Conservation (phyloP, 2,888 invertebrate genomes). For the Metellina segmentata region DNA sequence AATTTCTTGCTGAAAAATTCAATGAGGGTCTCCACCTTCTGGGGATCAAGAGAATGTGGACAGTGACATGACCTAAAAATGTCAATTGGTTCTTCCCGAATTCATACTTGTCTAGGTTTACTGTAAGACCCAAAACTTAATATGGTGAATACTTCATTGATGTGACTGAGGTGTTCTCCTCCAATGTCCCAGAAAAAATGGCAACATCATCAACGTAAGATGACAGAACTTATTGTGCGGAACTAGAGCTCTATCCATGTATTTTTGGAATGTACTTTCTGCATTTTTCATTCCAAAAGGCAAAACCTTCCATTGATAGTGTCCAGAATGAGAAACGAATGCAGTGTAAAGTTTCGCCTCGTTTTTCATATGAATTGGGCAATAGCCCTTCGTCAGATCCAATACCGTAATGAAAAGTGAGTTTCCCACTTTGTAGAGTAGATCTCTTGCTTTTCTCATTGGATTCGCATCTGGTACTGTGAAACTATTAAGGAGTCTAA, state of each 20-base stretch:
- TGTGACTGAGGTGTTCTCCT: background rate
- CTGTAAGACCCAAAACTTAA: background rate
- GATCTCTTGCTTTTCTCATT: background rate
- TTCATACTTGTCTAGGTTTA: background rate
- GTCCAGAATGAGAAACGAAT: too few species aligned
- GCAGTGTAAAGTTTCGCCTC: too few species aligned
- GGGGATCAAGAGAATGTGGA: slow-evolving; percentile 21
- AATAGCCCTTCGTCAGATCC: too few species aligned
- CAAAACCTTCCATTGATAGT: too few species aligned
- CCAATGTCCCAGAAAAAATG: background rate
- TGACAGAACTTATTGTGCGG: too few species aligned
- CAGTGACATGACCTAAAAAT: background rate
- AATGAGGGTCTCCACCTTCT: slow-evolving; percentile 6
- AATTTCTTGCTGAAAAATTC: too few species aligned
- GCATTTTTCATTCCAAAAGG: too few species aligned
- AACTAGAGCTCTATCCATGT: too few species aligned
- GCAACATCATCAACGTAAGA: slow-evolving; percentile 3
- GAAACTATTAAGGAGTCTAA: slow-evolving; percentile 3
- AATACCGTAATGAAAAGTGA: background rate
- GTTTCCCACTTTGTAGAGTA: background rate
- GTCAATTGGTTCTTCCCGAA: background rate
- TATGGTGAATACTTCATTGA: background rate
- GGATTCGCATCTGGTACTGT: slow-evolving; percentile 1
- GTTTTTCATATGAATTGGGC: too few species aligned
- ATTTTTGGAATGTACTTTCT: too few species aligned